phyloP scores from a whole-genome alignment of 2,113 vertebrate genomes.

The Chloropsis cyanopogon region DNA sequence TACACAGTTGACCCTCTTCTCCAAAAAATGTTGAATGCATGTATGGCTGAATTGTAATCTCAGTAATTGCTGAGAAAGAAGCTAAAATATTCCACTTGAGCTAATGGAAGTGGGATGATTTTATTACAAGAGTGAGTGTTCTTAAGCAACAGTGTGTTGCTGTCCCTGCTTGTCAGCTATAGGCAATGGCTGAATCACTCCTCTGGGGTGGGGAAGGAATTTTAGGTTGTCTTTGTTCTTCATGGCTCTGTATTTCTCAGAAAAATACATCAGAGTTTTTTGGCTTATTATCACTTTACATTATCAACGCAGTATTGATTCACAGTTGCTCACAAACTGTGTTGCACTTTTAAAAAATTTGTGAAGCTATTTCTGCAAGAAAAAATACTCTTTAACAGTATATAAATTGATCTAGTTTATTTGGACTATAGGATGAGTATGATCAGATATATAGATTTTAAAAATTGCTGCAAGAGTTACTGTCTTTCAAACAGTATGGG shows the following conservation, averaged over 20 bases:
- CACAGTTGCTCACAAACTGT: neutral
- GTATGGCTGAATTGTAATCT: neutral
- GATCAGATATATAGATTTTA: neutral
- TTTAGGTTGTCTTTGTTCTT: neutral
- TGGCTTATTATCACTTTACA: neutral
- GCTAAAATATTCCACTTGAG: slow-evolving; percentile 10
- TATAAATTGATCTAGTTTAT: neutral
- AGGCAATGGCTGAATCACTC: neutral
- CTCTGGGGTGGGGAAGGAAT: neutral
- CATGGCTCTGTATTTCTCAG: neutral
- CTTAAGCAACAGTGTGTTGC: neutral
- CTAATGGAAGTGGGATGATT: neutral
- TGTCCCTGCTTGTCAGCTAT: neutral
- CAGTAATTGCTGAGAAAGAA: neutral
- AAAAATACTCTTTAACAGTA: neutral
- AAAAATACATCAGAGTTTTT: neutral
- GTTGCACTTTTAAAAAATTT: neutral
- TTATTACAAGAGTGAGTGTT: neutral
- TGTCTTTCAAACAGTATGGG: neutral
- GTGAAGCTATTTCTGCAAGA: neutral
- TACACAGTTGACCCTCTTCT: neutral
- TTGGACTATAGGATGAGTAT: neutral
- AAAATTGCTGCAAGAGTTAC: neutral
- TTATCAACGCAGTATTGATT: neutral
- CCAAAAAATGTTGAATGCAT: neutral